Evolutionary conservation across 2,113 vertebrate genomes (phyloP).

Genomic region (Salvator merianae): DNA sequence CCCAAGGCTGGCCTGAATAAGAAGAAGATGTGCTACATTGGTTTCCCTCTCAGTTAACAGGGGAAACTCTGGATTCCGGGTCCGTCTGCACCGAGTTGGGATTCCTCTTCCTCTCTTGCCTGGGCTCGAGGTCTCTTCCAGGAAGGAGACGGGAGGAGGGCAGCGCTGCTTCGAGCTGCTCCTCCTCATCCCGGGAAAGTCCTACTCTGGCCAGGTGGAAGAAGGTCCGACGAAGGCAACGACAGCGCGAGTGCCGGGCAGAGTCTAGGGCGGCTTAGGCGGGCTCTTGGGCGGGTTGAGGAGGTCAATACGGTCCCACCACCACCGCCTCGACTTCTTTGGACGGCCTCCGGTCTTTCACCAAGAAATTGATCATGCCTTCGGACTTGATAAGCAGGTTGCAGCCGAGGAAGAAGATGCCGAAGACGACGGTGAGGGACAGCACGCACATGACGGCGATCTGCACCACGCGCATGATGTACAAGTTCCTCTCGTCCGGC

Average conservation of each 20-base stretch:
- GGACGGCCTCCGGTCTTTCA: slow-evolving; percentile 92
- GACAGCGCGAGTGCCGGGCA: too few relatives aligned
- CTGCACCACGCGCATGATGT: slow-evolving; percentile 95
- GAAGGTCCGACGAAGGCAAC: neutral
- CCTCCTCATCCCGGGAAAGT: neutral
- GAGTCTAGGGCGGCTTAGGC: neutral
- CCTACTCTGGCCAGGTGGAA: neutral
- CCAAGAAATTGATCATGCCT: slow-evolving; percentile 98
- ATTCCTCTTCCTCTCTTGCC: neutral
- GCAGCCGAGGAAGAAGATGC: slow-evolving; percentile 97
- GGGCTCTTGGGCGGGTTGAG: neutral
- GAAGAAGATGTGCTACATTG: too few relatives aligned
- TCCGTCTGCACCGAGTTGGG: neutral
- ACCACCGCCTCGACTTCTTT: slow-evolving; percentile 94
- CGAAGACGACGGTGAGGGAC: slow-evolving; percentile 96
- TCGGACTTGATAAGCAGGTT: slow-evolving; percentile 99
- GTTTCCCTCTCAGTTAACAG: too few relatives aligned
- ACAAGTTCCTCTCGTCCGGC: slow-evolving; percentile 90
- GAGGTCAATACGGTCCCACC: slow-evolving; percentile 87
- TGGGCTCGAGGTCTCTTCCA: neutral
- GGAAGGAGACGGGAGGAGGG: neutral
- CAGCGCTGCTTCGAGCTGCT: too few relatives aligned
- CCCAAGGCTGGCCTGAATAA: neutral
- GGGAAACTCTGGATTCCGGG: neutral
- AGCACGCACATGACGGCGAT: slow-evolving; percentile 98